A percentile compares a stretch with the other conserved stretches of the same genome.
phyloP scores from a whole-genome alignment of 2,113 vertebrate genomes.

The Oryzias curvinotus region DNA sequence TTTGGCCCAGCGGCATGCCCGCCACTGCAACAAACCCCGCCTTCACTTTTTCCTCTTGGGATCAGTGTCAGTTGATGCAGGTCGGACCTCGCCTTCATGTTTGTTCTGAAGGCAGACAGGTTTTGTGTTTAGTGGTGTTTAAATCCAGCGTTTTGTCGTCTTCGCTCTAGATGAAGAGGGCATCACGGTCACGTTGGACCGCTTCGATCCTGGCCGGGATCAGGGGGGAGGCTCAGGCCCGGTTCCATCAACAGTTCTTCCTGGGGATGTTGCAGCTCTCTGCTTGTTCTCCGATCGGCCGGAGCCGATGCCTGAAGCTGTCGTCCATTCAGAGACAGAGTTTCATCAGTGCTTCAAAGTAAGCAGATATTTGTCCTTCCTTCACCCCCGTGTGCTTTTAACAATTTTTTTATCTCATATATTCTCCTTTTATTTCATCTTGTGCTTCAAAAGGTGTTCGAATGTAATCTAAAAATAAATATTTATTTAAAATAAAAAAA shows the following conservation, averaged over 20 bases:
- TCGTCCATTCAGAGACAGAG: conserved; percentile 79
- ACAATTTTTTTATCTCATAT: too few relatives aligned
- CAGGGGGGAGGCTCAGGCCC: conserved; percentile 64
- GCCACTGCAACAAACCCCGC: conserved; percentile 78
- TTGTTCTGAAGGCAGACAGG: neutral
- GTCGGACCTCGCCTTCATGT: conserved; percentile 67
- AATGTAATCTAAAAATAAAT: too few relatives aligned
- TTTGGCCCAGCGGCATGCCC: conserved; percentile 89
- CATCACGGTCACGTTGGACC: conserved; percentile 84
- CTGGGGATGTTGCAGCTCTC: conserved; percentile 87
- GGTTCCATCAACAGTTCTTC: conserved; percentile 83
- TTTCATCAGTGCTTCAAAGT: conserved; percentile 85
- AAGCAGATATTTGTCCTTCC: neutral
- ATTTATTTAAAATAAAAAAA: too few relatives aligned
- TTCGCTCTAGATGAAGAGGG: conserved; percentile 84
- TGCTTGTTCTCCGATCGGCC: conserved; percentile 76
- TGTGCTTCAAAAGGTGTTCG: too few relatives aligned
- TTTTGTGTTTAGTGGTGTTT: neutral
- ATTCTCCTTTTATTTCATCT: neutral
- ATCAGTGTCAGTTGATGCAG: conserved; percentile 80
- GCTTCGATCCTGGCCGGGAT: conserved; percentile 92
- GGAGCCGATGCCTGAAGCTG: conserved; percentile 49
- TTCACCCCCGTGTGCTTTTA: neutral
- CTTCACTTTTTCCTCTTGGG: conserved; percentile 89
- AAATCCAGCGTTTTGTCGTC: conserved; percentile 12